Evolutionary conservation across 1,140 invertebrate genomes (phyloP), one percentile per base, ranked within the genome.

Genomic region (Microplitis demolitor): DNA sequence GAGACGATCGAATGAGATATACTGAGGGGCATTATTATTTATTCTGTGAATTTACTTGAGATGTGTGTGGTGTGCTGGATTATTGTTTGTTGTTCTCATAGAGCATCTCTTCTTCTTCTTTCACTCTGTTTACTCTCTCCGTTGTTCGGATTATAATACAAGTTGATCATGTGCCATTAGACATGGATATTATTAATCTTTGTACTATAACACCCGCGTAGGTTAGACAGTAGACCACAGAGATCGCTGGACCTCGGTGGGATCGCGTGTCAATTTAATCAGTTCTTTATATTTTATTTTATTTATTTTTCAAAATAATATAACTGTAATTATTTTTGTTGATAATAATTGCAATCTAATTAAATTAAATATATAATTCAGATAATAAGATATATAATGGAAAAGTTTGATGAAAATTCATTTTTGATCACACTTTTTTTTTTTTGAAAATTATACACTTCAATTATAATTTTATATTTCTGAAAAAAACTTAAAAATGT

Each of bases 221-320:
- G 33, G 68, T 68, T 45, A 45, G 39, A 45, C 39, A 45, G 39
- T 45, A 45, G 39, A 45, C 39, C 37, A n/a, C 13, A 75, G 34
- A 51, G 63, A 66, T n/a, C 45, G 62, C 63, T 37, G 58, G 50
- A 69, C 58, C 64, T 31, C 37, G 50, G 60, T 9, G 39, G 39
- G 11, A 73, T 76, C 74, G 74, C 74, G 74, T 76, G 74, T 76
- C 74, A 56, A 73, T 71, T 63, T 71, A 68, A 72, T 73, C 69
- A 69, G 67, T 66, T 60, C 64, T 72, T 66, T 11, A 56, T 66
- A 69, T 67, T 71, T 62, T 74, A 67, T 66, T 63, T 61, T 39
- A 62, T 63, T 24, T 24, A 24, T 24, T 24, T 24, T 24, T 24
- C 2, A 1, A 1, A 24, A 24, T 24, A 24, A 24, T 24, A 24